Base-by-base conservation (phyloP, 2,113 vertebrate genomes). In the Garra rufa region DNA sequence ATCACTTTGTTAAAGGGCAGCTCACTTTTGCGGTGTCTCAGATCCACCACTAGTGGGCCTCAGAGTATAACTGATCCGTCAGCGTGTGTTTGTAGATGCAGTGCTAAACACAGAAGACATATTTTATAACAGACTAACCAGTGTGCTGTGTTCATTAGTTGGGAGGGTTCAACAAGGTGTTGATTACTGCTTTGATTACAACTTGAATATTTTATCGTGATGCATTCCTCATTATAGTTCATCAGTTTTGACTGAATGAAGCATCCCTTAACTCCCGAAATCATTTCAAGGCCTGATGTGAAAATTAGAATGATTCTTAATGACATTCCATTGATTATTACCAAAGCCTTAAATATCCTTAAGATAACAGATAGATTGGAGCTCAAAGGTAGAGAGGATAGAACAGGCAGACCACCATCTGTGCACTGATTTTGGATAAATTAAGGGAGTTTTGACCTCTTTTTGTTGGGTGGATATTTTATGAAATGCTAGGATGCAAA, bases 331-430 rank as follows among this genome's bases (percentile, higher is more conserved):
- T 46, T 41, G 63, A 41, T 30, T 9, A 73, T 78, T 79, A 57
- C 55, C 44, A 24, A 70, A 71, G 81, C 85, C 81, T 83, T 86
- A 86, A 30, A 55, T n/a, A 26, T 26, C 24, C 67, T 83, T 83
- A 83, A 79, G n/a, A 65, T 11, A 59, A 26, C n/a, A 13, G 10
- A 13, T 26, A 26, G 43, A 48, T 6, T 48, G 43, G 59, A 67
- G 63, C 63, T 67, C 28, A 15, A 30, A 30, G 63, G 63, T 4
- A 17, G 38, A n/a, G 44, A 74, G 48, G 26, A 15, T 17, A 2
- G n/a, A 9, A 15, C 11, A 74, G n/a, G 24, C 48, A 24, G 34
- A 24, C 6, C 52, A 41, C 28, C 6, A 14, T 76, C 74, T 76
- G 28, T 70, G 8, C 38, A 46, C 15, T 83, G 41, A 55, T 34